Evolutionary conservation across 2,888 invertebrate species (phyloP), one percentile per base, ranked within the genome.

Genomic region (Thymelicus acteon): DNA sequence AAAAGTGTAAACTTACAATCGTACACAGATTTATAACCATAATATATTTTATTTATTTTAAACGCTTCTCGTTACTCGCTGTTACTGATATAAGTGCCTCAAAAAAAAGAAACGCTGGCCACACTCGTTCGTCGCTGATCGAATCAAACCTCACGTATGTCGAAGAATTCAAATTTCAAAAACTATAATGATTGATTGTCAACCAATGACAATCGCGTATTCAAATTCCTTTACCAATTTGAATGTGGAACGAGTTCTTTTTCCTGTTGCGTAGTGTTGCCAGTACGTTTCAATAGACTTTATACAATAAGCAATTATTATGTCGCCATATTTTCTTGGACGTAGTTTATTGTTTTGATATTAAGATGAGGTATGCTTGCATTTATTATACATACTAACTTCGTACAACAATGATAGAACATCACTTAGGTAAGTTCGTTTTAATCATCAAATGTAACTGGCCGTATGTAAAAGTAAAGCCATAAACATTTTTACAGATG

Each of bases 141-240:
- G 75, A 86, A 90, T 90, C 90, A 82, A 86, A 84, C 83, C 83
- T 84, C 86, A 85, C 85, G 71, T 86, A 86, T 86, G 87, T 83
- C 80, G 81, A 81, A 85, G 89, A 90, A 89, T 89, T 89, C 89
- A 85, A 86, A 91, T 89, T 91, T 91, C 87, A 88, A 91, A 90
- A 90, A 89, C 88, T 88, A 86, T 90, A 90, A 91, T 92, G 91
- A 92, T 92, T 91, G 91, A 92, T 92, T 91, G 91, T 92, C 90
- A 90, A 89, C 91, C 89, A 90, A 89, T 91, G 90, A 92, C 91
- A 91, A 91, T 91, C 89, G 91, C 85, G 86, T 87, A 91, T 91
- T 90, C 88, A 90, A 91, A 91, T 90, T 89, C 86, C 85, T 86
- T 79, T 86, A 87, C 84, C 85, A 85, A 89, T 90, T 91, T 91